Percentiles rank a stretch among this genome's conserved stretches.
phyloP scores from a whole-genome alignment of 2,113 vertebrate species.

The Ginglymostoma cirratum region DNA sequence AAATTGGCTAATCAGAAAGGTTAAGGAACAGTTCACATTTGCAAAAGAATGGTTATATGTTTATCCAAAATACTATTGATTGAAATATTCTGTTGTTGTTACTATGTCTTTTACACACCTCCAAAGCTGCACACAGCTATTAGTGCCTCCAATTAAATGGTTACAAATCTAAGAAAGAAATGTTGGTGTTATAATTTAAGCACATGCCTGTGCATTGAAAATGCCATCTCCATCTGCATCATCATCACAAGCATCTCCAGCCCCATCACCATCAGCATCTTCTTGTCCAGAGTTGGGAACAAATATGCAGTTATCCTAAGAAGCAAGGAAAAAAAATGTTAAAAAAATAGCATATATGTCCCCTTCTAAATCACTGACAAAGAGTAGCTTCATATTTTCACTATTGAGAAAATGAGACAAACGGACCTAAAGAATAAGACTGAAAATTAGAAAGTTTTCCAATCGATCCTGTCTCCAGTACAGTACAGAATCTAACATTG shows the following conservation, averaged over 20 bases:
- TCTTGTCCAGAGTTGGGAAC: slow-evolving; percentile 97
- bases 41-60: neutral
- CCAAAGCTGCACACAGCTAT: neutral
- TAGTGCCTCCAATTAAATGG: neutral
- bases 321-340: neutral
- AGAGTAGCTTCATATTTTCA: neutral
- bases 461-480: neutral
- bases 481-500: neutral
- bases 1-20: neutral
- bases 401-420: neutral
- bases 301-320: slow-evolving; percentile 85
- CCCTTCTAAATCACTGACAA: neutral
- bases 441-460: neutral
- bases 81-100: neutral
- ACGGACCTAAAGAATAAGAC: neutral
- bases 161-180: neutral
- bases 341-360: neutral
- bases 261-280: slow-evolving; percentile 79
- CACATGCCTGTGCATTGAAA: slow-evolving; percentile 69
- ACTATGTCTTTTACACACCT: neutral
- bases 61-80: neutral
- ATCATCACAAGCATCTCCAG: slow-evolving; percentile 82
- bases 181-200: neutral
- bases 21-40: neutral
- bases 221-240: slow-evolving; percentile 90